These are phyloP conservation scores for Euplagia quadripunctaria DNA, from an alignment of 2,888 invertebrate genomes.

Conservation along the genomic window DNA sequence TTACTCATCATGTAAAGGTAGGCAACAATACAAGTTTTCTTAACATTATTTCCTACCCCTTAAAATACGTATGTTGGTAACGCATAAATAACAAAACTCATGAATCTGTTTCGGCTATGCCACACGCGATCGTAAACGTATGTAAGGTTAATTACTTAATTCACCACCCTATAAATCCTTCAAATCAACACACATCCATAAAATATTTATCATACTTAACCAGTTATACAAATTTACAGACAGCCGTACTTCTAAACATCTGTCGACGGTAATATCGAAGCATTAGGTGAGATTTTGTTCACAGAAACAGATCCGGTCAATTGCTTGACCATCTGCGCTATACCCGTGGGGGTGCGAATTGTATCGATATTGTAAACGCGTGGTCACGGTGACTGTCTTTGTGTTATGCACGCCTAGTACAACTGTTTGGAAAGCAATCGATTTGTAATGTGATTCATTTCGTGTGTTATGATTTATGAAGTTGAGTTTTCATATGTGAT, in stretches of 20 bases:
- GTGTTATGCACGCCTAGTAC: constrained; percentile 35
- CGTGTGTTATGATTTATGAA: neutral
- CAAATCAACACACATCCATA: constrained; percentile 11
- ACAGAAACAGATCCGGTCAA: constrained; percentile 74
- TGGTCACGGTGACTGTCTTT: constrained; percentile 64
- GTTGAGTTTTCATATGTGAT: neutral
- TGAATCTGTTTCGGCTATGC: neutral
- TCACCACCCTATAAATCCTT: constrained; percentile 10
- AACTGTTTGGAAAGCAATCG: constrained; percentile 31
- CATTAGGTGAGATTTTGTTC: constrained; percentile 76
- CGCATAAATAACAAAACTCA: neutral
- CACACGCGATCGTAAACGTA: constrained; percentile 15
- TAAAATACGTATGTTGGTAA: neutral
- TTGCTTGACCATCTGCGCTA: constrained; percentile 81
- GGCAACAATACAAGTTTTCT: neutral
- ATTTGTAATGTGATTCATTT: constrained; percentile 39
- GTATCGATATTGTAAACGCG: constrained; percentile 59
- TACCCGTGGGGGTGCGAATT: constrained; percentile 51
- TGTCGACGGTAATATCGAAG: constrained; percentile 68
- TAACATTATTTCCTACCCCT: neutral
- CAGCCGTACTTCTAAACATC: constrained; percentile 60
- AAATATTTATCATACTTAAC: constrained; percentile 32
- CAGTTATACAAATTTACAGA: constrained; percentile 46
- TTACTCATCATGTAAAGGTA: no score
- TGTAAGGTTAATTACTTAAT: constrained; percentile 10